Conservation (phyloP, 2,113 vertebrate genomes). For the Ailuropoda melanoleuca region DNA sequence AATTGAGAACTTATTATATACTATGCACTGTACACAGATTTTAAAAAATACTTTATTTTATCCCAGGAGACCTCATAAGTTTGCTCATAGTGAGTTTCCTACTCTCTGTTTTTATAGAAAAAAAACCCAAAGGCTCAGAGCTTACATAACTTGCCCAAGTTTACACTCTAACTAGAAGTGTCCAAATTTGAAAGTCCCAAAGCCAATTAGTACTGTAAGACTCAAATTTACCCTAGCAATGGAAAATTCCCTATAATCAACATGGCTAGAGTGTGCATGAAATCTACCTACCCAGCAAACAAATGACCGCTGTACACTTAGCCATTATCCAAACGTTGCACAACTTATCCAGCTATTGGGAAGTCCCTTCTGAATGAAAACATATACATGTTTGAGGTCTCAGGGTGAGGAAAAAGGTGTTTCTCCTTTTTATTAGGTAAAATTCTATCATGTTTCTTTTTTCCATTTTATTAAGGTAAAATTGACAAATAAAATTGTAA, state of each 20-base stretch:
- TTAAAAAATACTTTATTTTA: background rate
- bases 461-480: background rate
- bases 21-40: background rate
- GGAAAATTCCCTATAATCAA: background rate
- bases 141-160: background rate
- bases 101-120: background rate
- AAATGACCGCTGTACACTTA: background rate
- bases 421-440: slow-evolving; percentile 11
- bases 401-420: background rate
- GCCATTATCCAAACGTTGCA: background rate
- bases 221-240: background rate
- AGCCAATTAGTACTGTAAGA: background rate
- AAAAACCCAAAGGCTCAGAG: background rate
- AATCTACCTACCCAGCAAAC: background rate
- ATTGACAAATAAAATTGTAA: background rate
- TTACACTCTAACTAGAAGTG: background rate
- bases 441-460: background rate
- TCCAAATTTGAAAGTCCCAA: background rate
- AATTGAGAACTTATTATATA: background rate
- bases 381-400: background rate
- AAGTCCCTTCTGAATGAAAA: background rate
- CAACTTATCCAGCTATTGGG: background rate
- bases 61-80: background rate
- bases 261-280: background rate
- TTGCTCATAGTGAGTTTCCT: background rate